Evolutionary conservation across 2,888 invertebrate genomes (phyloP).

Genomic region (Cosmia trapezina): DNA sequence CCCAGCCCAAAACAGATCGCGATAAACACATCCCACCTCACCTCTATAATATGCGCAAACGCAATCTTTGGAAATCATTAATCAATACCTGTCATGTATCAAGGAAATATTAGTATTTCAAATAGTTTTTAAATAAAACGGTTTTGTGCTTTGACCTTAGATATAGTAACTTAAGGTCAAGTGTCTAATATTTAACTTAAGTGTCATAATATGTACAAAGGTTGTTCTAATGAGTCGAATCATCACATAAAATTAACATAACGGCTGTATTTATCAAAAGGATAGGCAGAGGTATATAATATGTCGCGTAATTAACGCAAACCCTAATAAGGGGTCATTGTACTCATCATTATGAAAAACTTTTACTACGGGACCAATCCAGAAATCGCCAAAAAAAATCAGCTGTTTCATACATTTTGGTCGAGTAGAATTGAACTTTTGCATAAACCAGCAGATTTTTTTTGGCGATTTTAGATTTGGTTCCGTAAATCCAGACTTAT

Average conservation of each 20-base stretch:
- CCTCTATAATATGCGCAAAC: neutral
- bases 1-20: neutral
- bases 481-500: too few species aligned
- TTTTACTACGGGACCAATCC: too few species aligned
- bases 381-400: too few species aligned
- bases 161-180: conserved; percentile 12
- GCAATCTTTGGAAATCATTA: conserved; percentile 6
- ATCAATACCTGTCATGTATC: conserved; percentile 9
- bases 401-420: too few species aligned
- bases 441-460: too few species aligned
- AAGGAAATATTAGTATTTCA: conserved; percentile 15
- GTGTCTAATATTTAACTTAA: neutral
- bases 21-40: neutral
- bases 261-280: neutral
- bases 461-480: too few species aligned
- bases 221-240: conserved; percentile 2
- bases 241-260: neutral
- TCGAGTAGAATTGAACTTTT: too few species aligned
- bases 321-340: too few species aligned
- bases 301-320: too few species aligned
- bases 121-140: conserved; percentile 3
- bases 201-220: conserved; percentile 12
- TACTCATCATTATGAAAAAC: too few species aligned
- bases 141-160: conserved; percentile 13
- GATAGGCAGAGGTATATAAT: neutral